Base-by-base conservation (phyloP, 2,888 invertebrate genomes). In the Neoascia interrupta region DNA sequence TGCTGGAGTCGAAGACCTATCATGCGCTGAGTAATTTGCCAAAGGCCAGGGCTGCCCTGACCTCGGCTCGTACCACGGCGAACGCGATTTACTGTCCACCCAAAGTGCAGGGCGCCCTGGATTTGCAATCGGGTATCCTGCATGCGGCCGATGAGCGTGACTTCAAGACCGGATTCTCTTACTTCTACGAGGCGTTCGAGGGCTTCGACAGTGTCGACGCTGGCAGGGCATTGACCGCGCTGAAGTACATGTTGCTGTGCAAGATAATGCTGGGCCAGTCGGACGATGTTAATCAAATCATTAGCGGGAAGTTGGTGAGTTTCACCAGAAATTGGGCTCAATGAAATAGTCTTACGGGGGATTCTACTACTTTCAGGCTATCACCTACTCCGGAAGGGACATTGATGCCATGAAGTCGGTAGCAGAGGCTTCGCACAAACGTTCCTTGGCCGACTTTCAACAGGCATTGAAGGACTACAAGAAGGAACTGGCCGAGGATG, bases 81-180 rank as follows among this genome's bases (percentile, higher is more conserved):
- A 99, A 99, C 90, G 97, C 98, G 8, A 99, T 99, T 85, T 99
- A 99, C 89, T 98, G 99, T 89, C 98, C 99, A 80, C 99, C 99
- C 0, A 97, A 97, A 90, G 95, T 99, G 91, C 99, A 99, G 90
- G 98, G 98, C 5, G 95, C 98, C 6, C 91, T 99, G 34, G 99
- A 99, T 89, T 91, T 98, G 82, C 98, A 99, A 87, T 98, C 99
- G 3, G 98, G 98, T 83, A 97, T 99, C 83, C 90, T 99, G 64
- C 99, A 99, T 90, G 99, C 99, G 6, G 99, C 99, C n/a, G 99
- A 99, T 87, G 99, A 99, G 89, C 94, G 96, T 84, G 99, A 99
- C 87, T 99, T 99, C 89, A 99, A 99, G 92, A 99, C 99, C 68
- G 99, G 98, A 43, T 99, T 97, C 90, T 99, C 99, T 63, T 99